Evolutionary conservation across 2,797 vertebrate species (phyloP).

Genomic region (Gadopsis bispinosus): DNA sequence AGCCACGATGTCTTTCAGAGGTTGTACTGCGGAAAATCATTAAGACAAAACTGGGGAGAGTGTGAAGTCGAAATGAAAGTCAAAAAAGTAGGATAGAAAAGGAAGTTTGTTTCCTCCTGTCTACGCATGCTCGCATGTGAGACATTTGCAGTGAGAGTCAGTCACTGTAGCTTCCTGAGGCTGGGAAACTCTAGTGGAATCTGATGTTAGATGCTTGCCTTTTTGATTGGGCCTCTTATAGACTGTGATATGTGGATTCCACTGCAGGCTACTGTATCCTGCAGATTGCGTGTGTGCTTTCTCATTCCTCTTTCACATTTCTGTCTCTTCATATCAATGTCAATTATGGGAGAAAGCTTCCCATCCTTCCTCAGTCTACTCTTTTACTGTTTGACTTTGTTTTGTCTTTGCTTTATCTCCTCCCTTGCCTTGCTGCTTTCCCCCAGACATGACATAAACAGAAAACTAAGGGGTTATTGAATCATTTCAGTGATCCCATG

Average conservation of each 20-base stretch:
- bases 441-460: conserved; percentile 77
- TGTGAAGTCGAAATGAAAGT: conserved; percentile 75
- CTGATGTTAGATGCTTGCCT: conserved; percentile 55
- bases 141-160: conserved; percentile 33
- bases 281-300: conserved; percentile 57
- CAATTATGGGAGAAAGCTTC: conserved; percentile 53
- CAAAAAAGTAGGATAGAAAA: conserved; percentile 46
- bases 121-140: conserved; percentile 38
- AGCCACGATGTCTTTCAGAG: conserved; percentile 46
- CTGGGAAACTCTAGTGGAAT: conserved; percentile 54
- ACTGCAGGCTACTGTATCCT: conserved; percentile 60
- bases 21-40: conserved; percentile 55
- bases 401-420: conserved; percentile 57
- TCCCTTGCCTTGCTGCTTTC: conserved; percentile 36
- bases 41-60: conserved; percentile 37
- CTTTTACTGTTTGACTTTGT: conserved; percentile 70
- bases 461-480: conserved; percentile 76
- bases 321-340: conserved; percentile 60
- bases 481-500: conserved; percentile 73
- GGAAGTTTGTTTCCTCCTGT: conserved; percentile 31
- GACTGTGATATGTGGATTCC: conserved; percentile 61
- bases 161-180: conserved; percentile 45
- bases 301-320: conserved; percentile 57
- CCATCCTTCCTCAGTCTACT: conserved; percentile 37
- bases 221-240: conserved; percentile 66